Base-by-base conservation (phyloP, 2,888 invertebrate species). In the Allophyes oxyacanthae region DNA sequence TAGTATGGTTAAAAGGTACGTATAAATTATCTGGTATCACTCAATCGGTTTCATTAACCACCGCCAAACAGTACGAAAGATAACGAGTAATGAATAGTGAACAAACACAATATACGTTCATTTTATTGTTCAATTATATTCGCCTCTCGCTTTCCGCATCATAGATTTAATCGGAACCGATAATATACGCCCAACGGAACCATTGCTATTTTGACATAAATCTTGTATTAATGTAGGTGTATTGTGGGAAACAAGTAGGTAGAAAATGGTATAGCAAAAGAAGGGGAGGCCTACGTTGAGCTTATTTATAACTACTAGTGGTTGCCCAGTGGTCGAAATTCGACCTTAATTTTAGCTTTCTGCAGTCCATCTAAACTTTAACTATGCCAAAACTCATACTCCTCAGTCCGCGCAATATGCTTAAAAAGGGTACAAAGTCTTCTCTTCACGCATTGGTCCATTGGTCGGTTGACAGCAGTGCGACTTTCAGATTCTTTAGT, bases 91-190 rank as follows among this genome's bases (percentile, higher is more conserved):
- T 25, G 36, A 51, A 70, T 70, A 51, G 55, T 63, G 56, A 67
- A 72, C 64, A 61, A 58, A 66, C 25, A 48, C 40, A 69, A 52
- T 69, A 44, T 30, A 48, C 20, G 25, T 14, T 33, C 10, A 63
- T 66, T 63, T 64, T 68, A 74, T 64, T 64, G 63, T 57, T 50
- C 52, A 54, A 58, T 54, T 64, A 44, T 55, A 64, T 63, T 72
- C 58, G 50, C 49, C 28, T 33, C 9, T 20, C 20, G 43, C n/a
- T 50, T 49, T 50, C 38, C 40, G 50, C 64, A 45, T 63, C 49
- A 56, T 34, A 64, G 43, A 71, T 65, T 56, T 45, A 70, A 66
- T 66, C 66, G 32, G 32, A 52, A 34, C 15, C 34, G 66, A 38
- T 65, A 70, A 49, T 14, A 28, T 28, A 38, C 44, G 32, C 72